phyloP scores from a whole-genome alignment of 2,888 invertebrate genomes.

The Mongoloraphidia duomilia region DNA sequence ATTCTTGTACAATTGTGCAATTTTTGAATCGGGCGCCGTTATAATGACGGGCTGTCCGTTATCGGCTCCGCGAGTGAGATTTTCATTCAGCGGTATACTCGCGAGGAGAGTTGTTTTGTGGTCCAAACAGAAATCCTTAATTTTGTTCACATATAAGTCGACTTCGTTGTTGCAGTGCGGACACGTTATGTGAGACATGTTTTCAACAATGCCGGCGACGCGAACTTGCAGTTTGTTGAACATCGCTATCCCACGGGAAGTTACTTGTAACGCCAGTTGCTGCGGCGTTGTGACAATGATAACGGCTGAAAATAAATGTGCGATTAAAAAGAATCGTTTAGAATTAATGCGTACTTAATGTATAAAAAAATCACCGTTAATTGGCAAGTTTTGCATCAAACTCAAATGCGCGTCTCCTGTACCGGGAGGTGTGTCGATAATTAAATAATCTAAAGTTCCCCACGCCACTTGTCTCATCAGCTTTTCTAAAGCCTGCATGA shows the following conservation, averaged over 20 bases:
- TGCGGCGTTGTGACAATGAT: slow-evolving; percentile 91
- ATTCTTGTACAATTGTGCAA: too few relatives aligned
- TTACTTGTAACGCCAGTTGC: slow-evolving; percentile 72
- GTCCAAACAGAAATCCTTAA: slow-evolving; percentile 42
- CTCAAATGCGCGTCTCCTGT: slow-evolving; percentile 93
- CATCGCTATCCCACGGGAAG: slow-evolving; percentile 76
- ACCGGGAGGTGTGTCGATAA: slow-evolving; percentile 93
- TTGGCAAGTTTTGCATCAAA: slow-evolving; percentile 74
- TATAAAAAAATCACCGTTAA: slow-evolving; percentile 43
- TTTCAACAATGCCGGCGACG: slow-evolving; percentile 77
- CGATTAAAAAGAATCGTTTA: too few relatives aligned
- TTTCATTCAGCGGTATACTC: slow-evolving; percentile 57
- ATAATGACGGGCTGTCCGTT: slow-evolving; percentile 62
- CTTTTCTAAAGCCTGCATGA: slow-evolving; percentile 86
- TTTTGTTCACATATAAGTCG: slow-evolving; percentile 57
- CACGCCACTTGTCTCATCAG: slow-evolving; percentile 76
- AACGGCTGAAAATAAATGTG: slow-evolving; percentile 40
- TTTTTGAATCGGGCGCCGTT: slow-evolving; percentile 35
- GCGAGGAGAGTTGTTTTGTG: slow-evolving; percentile 52
- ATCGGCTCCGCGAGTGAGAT: slow-evolving; percentile 54
- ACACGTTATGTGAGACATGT: slow-evolving; percentile 75
- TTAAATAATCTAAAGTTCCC: slow-evolving; percentile 73
- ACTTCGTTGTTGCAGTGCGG: slow-evolving; percentile 60
- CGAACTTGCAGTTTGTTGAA: slow-evolving; percentile 70
- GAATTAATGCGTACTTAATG: not conserved